Percentiles rank a stretch among this genome's conserved stretches.
phyloP scores from a whole-genome alignment of 1,140 invertebrate species.

The Drosophila lini region DNA sequence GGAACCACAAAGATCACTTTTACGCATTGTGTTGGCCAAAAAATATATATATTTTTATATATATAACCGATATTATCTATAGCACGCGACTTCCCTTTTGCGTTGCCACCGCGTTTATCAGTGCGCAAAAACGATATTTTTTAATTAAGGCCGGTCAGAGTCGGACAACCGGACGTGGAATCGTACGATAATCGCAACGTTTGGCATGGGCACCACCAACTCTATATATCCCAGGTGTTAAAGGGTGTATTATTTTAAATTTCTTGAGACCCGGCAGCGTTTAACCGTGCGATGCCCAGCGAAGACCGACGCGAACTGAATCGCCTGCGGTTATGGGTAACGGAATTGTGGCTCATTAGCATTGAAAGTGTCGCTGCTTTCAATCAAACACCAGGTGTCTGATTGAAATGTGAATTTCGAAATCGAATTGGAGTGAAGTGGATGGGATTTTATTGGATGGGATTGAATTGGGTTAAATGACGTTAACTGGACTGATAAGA shows the following conservation, averaged over 20 bases:
- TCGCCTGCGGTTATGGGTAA: conserved; percentile 9
- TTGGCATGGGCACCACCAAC: conserved; percentile 28
- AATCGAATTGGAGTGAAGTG: conserved; percentile 23
- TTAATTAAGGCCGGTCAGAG: conserved; percentile 53
- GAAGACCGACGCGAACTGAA: conserved; percentile 73
- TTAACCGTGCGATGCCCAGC: conserved; percentile 61
- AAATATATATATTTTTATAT: conserved; percentile 1
- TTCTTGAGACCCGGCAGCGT: conserved; percentile 43
- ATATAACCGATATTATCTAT: conserved; percentile 24
- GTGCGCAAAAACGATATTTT: conserved; percentile 46
- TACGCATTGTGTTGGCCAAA: conserved; percentile 39
- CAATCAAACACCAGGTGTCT: conserved; percentile 36
- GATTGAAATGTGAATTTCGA: conserved; percentile 60
- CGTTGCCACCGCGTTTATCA: conserved; percentile 55
- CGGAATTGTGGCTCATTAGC: conserved; percentile 42
- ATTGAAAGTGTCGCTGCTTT: conserved; percentile 60
- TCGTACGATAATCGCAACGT: conserved; percentile 40
- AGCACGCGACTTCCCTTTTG: conserved; percentile 35
- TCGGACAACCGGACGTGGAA: conserved; percentile 49
- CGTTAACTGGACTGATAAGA: conserved; percentile 39
- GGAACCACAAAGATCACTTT: conserved; percentile 29
- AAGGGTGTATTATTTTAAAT: conserved; percentile 8
- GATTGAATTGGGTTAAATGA: conserved; percentile 11
- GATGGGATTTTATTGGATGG: conserved; percentile 10
- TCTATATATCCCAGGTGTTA: conserved; percentile 31